Percentiles rank a stretch among this genome's conserved stretches.
phyloP scores from a whole-genome alignment of 2,888 invertebrate species.

The Halocaridina rubra region DNA sequence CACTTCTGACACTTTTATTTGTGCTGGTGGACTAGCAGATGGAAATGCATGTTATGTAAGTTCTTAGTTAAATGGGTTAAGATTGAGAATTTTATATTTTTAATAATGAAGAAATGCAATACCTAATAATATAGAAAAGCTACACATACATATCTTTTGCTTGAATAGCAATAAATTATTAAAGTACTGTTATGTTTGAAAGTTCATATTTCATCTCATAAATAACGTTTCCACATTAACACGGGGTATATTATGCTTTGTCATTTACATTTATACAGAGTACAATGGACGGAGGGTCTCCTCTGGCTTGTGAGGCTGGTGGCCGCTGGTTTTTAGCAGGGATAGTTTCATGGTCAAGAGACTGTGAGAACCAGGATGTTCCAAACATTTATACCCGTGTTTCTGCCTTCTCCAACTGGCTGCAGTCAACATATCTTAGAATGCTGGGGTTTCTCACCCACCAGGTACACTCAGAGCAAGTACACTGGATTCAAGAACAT shows the following conservation, averaged over 20 bases:
- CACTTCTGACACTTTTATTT: constrained; percentile 45
- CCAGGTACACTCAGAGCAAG: constrained; percentile 7
- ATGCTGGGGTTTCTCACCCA: constrained; percentile 43
- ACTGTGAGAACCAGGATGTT: not conserved
- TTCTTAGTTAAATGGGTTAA: too few relatives aligned
- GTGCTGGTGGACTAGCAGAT: constrained; percentile 31
- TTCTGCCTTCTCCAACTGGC: constrained; percentile 41
- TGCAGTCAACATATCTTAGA: constrained; percentile 32
- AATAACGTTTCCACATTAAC: too few relatives aligned
- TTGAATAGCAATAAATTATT: too few relatives aligned
- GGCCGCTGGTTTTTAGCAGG: constrained; percentile 60
- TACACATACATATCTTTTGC: too few relatives aligned
- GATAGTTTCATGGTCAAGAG: constrained; percentile 46
- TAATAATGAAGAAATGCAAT: too few relatives aligned
- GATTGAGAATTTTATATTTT: too few relatives aligned
- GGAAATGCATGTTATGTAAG: constrained; percentile 49
- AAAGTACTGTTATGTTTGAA: too few relatives aligned
- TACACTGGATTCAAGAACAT: constrained; percentile 25
- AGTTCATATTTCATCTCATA: too few relatives aligned
- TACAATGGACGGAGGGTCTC: constrained; percentile 51
- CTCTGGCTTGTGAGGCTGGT: constrained; percentile 48
- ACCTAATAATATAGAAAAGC: too few relatives aligned
- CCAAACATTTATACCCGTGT: constrained; percentile 46
- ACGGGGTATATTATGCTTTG: too few relatives aligned
- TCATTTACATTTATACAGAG: constrained; percentile 12